phyloP scores from a whole-genome alignment of 2,797 vertebrate species.

The Triplophysa bombifrons region DNA sequence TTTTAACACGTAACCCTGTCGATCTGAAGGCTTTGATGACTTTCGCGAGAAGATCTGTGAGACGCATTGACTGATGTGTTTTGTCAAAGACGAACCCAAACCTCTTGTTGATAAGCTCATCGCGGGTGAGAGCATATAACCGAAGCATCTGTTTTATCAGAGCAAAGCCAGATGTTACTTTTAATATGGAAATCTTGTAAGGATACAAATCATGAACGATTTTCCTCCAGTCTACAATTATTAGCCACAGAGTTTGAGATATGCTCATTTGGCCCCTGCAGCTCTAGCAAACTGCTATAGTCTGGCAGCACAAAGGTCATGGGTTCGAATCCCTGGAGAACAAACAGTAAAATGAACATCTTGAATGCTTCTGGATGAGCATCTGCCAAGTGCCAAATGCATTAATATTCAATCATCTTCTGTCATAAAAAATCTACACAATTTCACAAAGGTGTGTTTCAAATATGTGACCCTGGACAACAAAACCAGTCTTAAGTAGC shows the following conservation, averaged over 20 bases:
- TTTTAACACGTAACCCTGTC: background rate
- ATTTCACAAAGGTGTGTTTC: no score
- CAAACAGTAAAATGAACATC: background rate
- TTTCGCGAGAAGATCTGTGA: constrained; percentile 11
- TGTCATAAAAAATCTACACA: no score
- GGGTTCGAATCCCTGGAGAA: background rate
- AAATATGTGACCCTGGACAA: no score
- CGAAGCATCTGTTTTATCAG: constrained; percentile 12
- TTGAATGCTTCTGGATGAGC: background rate
- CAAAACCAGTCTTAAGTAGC: no score
- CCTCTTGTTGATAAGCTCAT: constrained; percentile 25
- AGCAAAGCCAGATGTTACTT: background rate
- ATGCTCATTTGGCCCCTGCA: background rate
- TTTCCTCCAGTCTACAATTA: background rate
- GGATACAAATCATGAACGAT: background rate
- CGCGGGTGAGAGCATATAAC: background rate
- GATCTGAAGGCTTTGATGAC: constrained; percentile 7
- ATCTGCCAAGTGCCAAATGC: background rate
- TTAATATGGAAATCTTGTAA: background rate
- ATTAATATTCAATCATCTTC: no score
- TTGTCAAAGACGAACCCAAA: constrained; percentile 3
- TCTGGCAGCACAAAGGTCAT: background rate
- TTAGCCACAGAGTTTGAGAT: background rate
- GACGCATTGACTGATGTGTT: background rate
- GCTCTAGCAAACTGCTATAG: background rate